Base-by-base conservation (phyloP, 2,888 invertebrate species). In the Polyommatus iphigenia region DNA sequence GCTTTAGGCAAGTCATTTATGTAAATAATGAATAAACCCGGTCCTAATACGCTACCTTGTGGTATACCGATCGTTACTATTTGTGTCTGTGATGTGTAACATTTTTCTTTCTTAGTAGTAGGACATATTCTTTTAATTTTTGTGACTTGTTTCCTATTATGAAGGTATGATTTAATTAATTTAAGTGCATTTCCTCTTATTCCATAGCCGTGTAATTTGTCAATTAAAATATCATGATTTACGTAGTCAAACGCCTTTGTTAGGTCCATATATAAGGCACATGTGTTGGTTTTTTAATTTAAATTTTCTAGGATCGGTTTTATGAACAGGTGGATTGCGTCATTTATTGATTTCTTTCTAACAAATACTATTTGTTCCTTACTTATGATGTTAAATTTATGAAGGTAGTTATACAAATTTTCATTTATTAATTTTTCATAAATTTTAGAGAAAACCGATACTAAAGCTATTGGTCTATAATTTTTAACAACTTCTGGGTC, bases 41-140 rank as follows among this genome's bases (percentile, higher is more conserved):
- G 50, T 13, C 50, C 50, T 50, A 50, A 50, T 15, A 50, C 50
- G 50, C 50, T 50, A 24, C 24, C 24, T 24, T 24, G 24, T 24
- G 24, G 50, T 15, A 50, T 59, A 59, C n/a, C 57, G n/a, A n/a
- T 59, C 8, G n/a, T 59, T 5, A 59, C 57, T 59, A 59, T n/a
- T n/a, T 59, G n/a, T n/a, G 57, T 7, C 57, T 59, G 57, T 59
- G 20, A 59, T n/a, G 57, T 59, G 20, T 59, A 20, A n/a, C 57
- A 59, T n/a, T n/a, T 59, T 59, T 59, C n/a, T 59, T 59, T n/a
- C 18, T 59, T 59, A 8, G n/a, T 59, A 59, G 8, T n/a, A 8
- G 54, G 8, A 8, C 59, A 59, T 59, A 59, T 59, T 59, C 59
- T 59, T 59, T 59, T 59, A 20, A 59, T n/a, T 59, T 59, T n/a